Evolutionary conservation across 1,140 invertebrate species (phyloP).

Genomic region (Aphidius gifuensis): DNA sequence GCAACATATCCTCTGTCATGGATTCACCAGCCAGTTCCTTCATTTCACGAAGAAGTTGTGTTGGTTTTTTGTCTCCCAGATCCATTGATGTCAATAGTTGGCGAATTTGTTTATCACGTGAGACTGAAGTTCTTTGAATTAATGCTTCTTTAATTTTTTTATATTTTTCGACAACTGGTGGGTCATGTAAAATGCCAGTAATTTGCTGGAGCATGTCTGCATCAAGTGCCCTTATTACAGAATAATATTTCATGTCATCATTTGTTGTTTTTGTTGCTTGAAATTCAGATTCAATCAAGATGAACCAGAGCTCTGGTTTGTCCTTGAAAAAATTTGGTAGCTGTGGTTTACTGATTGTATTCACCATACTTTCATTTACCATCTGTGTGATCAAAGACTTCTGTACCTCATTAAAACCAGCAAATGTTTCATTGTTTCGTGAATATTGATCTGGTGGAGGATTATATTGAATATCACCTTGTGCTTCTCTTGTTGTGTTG

Average conservation of each 20-base stretch:
- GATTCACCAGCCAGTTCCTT: not conserved
- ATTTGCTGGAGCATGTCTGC: conserved; percentile 3
- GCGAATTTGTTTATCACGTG: conserved; percentile 16
- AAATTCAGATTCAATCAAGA: conserved; percentile 36
- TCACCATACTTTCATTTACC: too few species aligned
- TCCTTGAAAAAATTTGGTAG: conserved; percentile 34
- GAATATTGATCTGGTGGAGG: too few species aligned
- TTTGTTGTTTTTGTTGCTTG: conserved; percentile 12
- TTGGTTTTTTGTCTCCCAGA: conserved; percentile 8
- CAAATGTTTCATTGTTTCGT: too few species aligned
- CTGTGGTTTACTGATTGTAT: too few species aligned
- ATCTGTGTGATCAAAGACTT: too few species aligned
- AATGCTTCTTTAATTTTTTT: conserved; percentile 20
- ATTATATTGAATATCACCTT: too few species aligned
- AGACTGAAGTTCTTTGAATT: conserved; percentile 15
- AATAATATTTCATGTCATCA: conserved; percentile 28
- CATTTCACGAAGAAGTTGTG: conserved; percentile 3
- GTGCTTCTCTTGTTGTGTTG: too few species aligned
- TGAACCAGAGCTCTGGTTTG: conserved; percentile 35
- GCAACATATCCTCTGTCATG: not conserved
- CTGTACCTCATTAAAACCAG: too few species aligned
- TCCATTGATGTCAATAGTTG: conserved; percentile 10
- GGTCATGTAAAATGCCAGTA: conserved; percentile 16
- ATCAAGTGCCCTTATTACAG: conserved; percentile 23
- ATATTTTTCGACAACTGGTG: conserved; percentile 24